Base-by-base conservation (phyloP, 2,888 invertebrate species). In the Brenthis daphne region DNA sequence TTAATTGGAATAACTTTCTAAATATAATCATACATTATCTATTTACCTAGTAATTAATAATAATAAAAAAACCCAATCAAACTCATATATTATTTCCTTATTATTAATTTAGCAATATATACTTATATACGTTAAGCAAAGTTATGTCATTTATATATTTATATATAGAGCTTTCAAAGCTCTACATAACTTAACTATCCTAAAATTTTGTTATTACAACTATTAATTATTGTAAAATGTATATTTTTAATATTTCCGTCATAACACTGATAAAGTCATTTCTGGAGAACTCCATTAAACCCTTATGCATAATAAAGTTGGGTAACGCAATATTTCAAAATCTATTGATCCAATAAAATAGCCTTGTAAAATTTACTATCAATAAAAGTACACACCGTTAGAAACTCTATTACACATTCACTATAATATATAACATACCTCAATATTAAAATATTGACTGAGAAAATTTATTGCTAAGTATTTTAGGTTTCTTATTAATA, bases 301-400 rank as follows among this genome's bases (percentile, higher is more conserved):
- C 50, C 11, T 53, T 29, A 51, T 11, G n/a, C 48, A 51, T 55
- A 65, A 57, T 58, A 37, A 37, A 58, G 51, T 67, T 60, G 33
- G 60, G 54, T 50, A 65, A 58, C 14, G n/a, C 48, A 60, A 60
- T 61, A 67, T 56, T 67, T 67, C 60, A 61, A 65, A 65, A 86
- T 83, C 82, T 76, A 71, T 64, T 79, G 78, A 80, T 80, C 84
- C 82, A 86, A 88, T 88, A 88, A 87, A 87, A 77, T 77, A 77
- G 81, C 80, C 85, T 82, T 85, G 84, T 86, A 87, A 90, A 88
- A 87, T 90, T 88, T 89, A 90, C 82, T 86, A 77, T 77, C 88
- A 82, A 70, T 73, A 72, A 73, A 73, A 66, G 60, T 64, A 50
- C 54, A 16, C 71, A 86, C 89, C 88, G 88, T 89, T 88, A 87